Evolutionary conservation across 2,113 vertebrate genomes (phyloP).

Genomic region (Chloroceryle aenea): DNA sequence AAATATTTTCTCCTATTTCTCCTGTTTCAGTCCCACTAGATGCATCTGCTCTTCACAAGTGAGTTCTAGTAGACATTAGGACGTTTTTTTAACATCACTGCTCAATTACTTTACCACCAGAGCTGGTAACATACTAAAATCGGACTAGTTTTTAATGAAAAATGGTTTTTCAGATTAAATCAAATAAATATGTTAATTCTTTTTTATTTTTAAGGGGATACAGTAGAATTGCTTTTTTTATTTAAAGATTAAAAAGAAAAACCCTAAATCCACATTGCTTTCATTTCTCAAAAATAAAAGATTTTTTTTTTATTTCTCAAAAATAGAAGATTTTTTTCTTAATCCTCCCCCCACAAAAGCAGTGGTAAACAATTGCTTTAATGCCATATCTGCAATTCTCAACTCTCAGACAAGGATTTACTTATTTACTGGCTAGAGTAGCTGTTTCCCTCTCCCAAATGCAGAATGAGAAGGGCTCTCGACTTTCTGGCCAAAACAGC

Average conservation of each 20-base stretch:
- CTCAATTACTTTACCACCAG: background rate
- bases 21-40: background rate
- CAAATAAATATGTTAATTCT: background rate
- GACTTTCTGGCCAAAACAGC: background rate
- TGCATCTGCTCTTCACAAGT: constrained; percentile 1
- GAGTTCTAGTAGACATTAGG: background rate
- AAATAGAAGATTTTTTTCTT: background rate
- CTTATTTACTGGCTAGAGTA: background rate
- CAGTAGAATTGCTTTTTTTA: background rate
- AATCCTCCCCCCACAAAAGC: background rate
- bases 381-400: background rate
- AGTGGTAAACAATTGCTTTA: background rate
- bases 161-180: background rate
- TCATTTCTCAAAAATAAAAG: background rate
- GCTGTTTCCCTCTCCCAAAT: background rate
- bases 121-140: background rate
- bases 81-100: background rate
- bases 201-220: background rate
- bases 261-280: background rate
- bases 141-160: background rate
- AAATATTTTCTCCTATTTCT: constrained; percentile 12
- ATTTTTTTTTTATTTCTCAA: background rate
- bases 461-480: background rate
- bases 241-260: background rate
- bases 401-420: background rate